Base-by-base conservation (phyloP, 53 echinoderm and acorn worm genomes). In the Henricia sp. region DNA sequence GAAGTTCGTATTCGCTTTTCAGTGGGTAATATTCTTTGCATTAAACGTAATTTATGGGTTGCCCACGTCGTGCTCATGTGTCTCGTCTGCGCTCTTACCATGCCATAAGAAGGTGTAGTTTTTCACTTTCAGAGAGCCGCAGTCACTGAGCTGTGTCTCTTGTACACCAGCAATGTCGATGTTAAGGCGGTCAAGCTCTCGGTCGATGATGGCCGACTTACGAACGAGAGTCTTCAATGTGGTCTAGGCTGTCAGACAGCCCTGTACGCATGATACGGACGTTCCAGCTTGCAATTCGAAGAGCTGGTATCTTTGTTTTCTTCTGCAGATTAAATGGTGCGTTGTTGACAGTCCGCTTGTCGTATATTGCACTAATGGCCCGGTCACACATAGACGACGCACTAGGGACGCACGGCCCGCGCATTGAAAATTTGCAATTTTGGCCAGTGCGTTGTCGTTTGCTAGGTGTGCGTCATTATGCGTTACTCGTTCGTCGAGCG, bases 101-200 rank as follows among this genome's bases (percentile, higher is more conserved):
- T 87, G 67, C 77, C 87, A 87, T 38, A 60, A 87, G 75, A 87
- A 76, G 1, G 87, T 87, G 66, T 76, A 87, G 67, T 87, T 42
- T 17, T 76, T 23, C 38, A 77, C 76, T 54, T 44, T 65, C 10
- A 87, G 36, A 19, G 52, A 40, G 37, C 87, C 67, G 6, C 1
- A 2, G 24, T 42, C 44, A 17, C 25, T 8, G 3, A 74, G 28
- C 43, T 55, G 39, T 39, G 83, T 85, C 41, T 85, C 85, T 24
- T 85, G 85, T 0, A 37, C 72, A 33, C 40, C 36, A 85, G 85
- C 85, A 13, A 85, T 85, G 60, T 71, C 85, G 35, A 85, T 26
- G 37, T 82, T 40, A 27, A 43, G 63, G 27, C 64, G n/a, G 16
- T 65, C 12, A 19, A 62, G 46, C 48, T 59, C 82, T 0, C 21